Conservation (phyloP, 2,113 vertebrate species). For the Electrona antarctica region DNA sequence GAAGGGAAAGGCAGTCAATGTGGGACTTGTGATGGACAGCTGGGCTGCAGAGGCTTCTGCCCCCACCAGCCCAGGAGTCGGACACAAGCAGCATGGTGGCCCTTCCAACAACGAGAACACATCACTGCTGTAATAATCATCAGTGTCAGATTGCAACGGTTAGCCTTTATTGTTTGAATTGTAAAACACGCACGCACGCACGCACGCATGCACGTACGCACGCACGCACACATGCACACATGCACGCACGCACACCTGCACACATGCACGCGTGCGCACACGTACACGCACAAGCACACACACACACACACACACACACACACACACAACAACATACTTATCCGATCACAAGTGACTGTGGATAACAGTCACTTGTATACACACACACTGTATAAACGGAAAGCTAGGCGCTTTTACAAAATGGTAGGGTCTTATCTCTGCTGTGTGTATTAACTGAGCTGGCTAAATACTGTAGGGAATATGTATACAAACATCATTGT, state of each 20-base stretch:
- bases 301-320: background rate
- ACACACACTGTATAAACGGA: too few species aligned
- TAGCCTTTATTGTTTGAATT: background rate
- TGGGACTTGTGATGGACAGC: constrained; percentile 63
- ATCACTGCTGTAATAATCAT: background rate
- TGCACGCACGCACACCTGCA: background rate
- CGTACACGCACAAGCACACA: background rate
- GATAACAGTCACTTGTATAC: too few species aligned
- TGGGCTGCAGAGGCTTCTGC: constrained; percentile 49
- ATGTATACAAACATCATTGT: too few species aligned
- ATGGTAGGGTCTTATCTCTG: constrained; percentile 23
- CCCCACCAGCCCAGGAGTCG: background rate
- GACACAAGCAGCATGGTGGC: constrained; percentile 14
- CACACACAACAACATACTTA: background rate
- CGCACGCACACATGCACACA: too few species aligned
- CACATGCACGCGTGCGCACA: background rate
- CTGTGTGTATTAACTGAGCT: constrained; percentile 43
- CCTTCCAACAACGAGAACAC: constrained; percentile 12
- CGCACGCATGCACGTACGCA: background rate
- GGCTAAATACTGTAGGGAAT: too few species aligned
- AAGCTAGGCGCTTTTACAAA: background rate
- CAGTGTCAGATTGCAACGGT: background rate
- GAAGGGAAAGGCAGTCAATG: constrained; percentile 26
- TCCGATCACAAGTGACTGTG: too few species aligned
- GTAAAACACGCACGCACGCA: background rate